These are phyloP conservation scores for Drosophila formosana DNA, from an alignment of 2,888 invertebrate genomes.

Conservation along the genomic window DNA sequence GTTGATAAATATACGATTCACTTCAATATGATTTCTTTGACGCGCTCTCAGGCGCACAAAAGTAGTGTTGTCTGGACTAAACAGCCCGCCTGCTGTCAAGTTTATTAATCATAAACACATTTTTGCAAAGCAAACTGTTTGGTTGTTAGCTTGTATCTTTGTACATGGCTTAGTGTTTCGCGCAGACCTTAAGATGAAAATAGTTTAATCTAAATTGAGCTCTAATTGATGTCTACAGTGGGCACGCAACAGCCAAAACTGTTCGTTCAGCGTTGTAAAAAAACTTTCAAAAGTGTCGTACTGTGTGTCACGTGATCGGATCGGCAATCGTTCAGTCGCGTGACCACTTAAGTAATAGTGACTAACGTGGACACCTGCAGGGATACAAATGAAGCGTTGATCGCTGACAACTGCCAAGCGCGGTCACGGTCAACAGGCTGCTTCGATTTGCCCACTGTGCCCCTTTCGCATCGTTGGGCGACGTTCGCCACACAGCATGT, in stretches of 20 bases:
- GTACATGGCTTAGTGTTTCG: background rate
- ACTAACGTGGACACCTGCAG: no score
- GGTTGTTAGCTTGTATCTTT: background rate
- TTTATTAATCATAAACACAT: constrained; percentile 58
- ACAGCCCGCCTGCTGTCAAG: constrained; percentile 19
- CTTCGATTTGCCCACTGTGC: constrained; percentile 15
- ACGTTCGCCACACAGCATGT: constrained; percentile 26
- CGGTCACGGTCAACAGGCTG: background rate
- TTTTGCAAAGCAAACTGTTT: constrained; percentile 42
- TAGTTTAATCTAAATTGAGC: constrained; percentile 14
- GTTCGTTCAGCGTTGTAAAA: background rate
- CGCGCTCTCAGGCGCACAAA: constrained; percentile 1
- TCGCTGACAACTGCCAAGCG: no score
- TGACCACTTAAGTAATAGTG: no score
- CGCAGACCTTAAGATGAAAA: constrained; percentile 6
- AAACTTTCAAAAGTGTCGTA: background rate
- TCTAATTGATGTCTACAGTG: background rate
- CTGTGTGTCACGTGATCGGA: background rate
- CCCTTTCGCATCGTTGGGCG: constrained; percentile 10
- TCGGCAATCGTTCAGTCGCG: no score
- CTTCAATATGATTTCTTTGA: constrained; percentile 7
- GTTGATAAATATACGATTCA: constrained; percentile 12
- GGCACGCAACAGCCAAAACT: background rate
- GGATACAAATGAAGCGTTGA: no score
- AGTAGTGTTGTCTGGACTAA: background rate